Percentiles rank a stretch among this genome's conserved stretches.
Conservation (phyloP, 2,888 invertebrate species). For the Magallana nippona region DNA sequence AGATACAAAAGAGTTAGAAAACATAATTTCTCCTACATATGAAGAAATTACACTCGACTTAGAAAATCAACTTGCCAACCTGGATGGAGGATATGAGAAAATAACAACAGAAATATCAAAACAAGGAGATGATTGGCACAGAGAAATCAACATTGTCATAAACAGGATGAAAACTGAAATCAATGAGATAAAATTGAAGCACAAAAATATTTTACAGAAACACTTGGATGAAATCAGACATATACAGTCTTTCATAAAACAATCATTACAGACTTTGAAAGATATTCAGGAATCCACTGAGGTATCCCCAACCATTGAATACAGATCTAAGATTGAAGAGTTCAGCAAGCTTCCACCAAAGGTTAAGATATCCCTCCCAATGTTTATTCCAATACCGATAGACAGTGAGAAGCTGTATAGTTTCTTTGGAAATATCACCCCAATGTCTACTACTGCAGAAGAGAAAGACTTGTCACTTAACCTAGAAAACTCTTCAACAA, state of each 20-base stretch:
- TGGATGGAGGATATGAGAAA: neutral
- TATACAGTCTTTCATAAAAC: neutral
- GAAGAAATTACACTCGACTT: neutral
- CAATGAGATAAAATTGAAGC: neutral
- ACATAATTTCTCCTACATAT: neutral
- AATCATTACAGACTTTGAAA: neutral
- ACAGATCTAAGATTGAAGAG: neutral
- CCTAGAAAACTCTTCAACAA: too few species aligned
- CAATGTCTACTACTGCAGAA: too few species aligned
- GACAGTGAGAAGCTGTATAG: too few species aligned
- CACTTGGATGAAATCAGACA: neutral
- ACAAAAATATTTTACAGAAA: neutral
- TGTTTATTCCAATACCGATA: too few species aligned
- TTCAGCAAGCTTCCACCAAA: neutral
- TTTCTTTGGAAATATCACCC: too few species aligned
- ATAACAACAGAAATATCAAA: neutral
- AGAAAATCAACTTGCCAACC: neutral
- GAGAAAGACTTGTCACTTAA: too few species aligned
- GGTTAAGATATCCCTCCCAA: too few species aligned
- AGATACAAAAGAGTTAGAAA: neutral
- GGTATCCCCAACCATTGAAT: neutral
- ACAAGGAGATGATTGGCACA: neutral
- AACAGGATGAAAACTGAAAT: neutral
- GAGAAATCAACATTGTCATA: neutral
- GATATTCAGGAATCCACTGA: neutral